Base-by-base conservation (phyloP, 2,888 invertebrate species). In the Acrocyrtus sp. region DNA sequence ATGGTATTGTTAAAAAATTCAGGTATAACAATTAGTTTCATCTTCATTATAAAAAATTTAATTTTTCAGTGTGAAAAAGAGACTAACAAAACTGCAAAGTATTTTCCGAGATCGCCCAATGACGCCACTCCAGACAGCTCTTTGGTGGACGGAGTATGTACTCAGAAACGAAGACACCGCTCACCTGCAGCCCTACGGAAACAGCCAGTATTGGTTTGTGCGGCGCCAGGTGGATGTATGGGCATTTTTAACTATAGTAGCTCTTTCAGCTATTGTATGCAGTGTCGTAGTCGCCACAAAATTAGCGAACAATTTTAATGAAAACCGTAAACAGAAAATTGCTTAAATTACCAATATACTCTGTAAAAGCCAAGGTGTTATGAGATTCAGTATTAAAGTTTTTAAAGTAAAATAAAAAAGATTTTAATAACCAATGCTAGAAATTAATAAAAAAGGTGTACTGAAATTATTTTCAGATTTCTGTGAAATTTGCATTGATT, bases 191-290 rank as follows among this genome's bases (percentile, higher is more conserved):
- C 60, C 77, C 17, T 43, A 54, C 10, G 72, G 58, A 24, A 26
- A 8, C 15, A 19, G 24, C n/a, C 75, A 70, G 22, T 22, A 45
- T 43, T 75, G 75, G 75, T 75, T 68, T 62, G 19, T 67, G n/a
- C 19, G 75, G 3, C 17, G 77, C 1, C 53, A 34, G n/a, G 21
- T 77, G 12, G 77, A 77, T 27, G 72, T 76, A 0, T 76, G 72
- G 60, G 17, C 12, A 6, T 45, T 61, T 12, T 26, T 68, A 17
- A 43, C 61, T 0, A 61, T 63, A 19, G 27, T 19, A 6, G 2
- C 12, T 26, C 41, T 62, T 53, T 8, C 53, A 21, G 19, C 17
- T 17, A 22, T 22, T 19, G 15, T 24, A 5, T 2, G 26, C 2
- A 2, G n/a, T 26, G 12, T 51, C 6, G 47, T 21, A 2, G 10